Percentiles rank a stretch among this genome's conserved stretches.
phyloP scores from a whole-genome alignment of 2,888 invertebrate species.

The Mesoligia furuncula region DNA sequence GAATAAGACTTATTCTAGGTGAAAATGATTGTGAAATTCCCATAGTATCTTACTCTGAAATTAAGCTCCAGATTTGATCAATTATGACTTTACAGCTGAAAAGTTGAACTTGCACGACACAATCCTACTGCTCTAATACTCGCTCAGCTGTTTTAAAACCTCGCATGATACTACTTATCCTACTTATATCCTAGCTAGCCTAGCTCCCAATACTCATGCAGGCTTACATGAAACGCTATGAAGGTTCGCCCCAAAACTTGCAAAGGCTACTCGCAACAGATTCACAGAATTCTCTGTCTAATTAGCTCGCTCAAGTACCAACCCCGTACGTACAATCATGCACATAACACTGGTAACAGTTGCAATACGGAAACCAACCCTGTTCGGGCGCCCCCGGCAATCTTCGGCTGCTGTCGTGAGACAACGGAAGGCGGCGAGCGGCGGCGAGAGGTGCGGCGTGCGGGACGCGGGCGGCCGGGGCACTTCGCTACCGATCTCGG shows the following conservation, averaged over 20 bases:
- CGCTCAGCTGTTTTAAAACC: neutral
- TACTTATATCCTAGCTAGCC: no score
- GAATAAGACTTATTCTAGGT: neutral
- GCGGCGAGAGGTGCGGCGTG: no score
- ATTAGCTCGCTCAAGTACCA: constrained; percentile 34
- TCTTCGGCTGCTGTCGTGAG: no score
- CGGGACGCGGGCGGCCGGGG: no score
- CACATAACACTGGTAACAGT: neutral
- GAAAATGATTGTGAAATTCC: neutral
- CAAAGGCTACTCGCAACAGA: constrained; percentile 33
- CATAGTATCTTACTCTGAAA: neutral
- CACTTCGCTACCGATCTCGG: no score
- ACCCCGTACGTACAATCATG: neutral
- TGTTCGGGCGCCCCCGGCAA: no score
- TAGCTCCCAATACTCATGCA: neutral
- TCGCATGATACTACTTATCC: neutral
- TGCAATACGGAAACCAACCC: neutral
- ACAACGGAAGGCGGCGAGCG: no score
- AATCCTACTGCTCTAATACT: neutral
- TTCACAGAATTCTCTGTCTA: constrained; percentile 35
- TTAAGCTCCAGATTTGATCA: neutral
- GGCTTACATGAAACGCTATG: constrained; percentile 10
- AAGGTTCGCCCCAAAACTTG: constrained; percentile 16
- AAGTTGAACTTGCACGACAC: neutral
- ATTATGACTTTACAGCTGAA: neutral